Evolutionary conservation across 2,888 invertebrate genomes (phyloP).

Genomic region (Drosophila cracens): DNA sequence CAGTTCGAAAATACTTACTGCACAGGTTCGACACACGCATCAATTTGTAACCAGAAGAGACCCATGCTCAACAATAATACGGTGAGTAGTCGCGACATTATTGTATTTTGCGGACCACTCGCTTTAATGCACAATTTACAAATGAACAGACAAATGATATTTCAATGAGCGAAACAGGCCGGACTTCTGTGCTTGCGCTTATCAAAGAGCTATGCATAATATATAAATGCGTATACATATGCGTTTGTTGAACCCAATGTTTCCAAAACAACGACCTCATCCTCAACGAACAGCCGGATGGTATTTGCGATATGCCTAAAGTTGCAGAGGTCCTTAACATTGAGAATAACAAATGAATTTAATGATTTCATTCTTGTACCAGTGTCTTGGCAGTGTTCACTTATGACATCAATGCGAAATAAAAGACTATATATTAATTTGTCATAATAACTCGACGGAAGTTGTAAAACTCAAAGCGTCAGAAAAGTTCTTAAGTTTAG

Average conservation of each 20-base stretch:
- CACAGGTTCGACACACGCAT: slow-evolving; percentile 73
- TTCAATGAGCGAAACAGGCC: slow-evolving; percentile 28
- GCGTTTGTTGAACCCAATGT: slow-evolving; percentile 84
- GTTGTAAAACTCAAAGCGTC: neutral
- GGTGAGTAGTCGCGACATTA: slow-evolving; percentile 52
- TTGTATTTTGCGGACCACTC: slow-evolving; percentile 36
- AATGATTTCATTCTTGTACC: slow-evolving; percentile 34
- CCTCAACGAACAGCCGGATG: slow-evolving; percentile 35
- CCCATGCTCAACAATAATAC: slow-evolving; percentile 17
- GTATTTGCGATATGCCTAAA: slow-evolving; percentile 49
- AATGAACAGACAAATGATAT: slow-evolving; percentile 57
- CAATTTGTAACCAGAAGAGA: slow-evolving; percentile 16
- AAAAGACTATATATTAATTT: neutral
- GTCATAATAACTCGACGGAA: neutral
- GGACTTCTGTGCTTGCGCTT: slow-evolving; percentile 47
- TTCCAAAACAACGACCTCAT: slow-evolving; percentile 48
- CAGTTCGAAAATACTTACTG: slow-evolving; percentile 73
- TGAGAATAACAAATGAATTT: slow-evolving; percentile 39
- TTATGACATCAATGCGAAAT: slow-evolving; percentile 4
- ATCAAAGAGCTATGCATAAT: slow-evolving; percentile 28
- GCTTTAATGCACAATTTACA: slow-evolving; percentile 46
- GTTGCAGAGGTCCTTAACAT: slow-evolving; percentile 68
- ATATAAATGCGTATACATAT: slow-evolving; percentile 51
- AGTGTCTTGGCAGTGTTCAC: neutral
- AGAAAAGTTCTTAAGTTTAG: neutral